These are phyloP conservation scores for Sebastiscus albofasciatus DNA, from an alignment of 2,797 vertebrate species.

Conservation along the genomic window DNA sequence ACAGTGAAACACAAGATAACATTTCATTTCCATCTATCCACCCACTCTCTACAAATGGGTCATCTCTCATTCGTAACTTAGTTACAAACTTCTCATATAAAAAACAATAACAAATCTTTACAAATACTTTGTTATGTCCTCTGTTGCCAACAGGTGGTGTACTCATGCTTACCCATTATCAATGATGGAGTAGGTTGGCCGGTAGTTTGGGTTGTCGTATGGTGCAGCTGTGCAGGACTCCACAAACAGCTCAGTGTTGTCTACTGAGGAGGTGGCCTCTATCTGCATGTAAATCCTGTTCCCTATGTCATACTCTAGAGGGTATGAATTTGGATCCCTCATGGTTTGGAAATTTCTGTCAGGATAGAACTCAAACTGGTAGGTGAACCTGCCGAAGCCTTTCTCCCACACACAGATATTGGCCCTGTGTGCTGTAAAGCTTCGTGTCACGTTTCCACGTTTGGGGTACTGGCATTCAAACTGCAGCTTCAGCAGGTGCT, in stretches of 20 bases:
- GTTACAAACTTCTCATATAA: not conserved
- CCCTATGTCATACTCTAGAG: constrained; percentile 60
- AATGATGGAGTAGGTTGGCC: constrained; percentile 72
- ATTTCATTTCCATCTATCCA: not conserved
- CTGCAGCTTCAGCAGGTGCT: constrained; percentile 60
- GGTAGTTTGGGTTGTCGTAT: constrained; percentile 71
- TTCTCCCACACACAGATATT: constrained; percentile 63
- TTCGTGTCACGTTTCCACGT: constrained; percentile 53
- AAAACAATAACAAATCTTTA: not conserved
- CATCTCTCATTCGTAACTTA: not conserved
- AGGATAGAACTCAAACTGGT: constrained; percentile 74
- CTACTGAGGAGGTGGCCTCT: constrained; percentile 59
- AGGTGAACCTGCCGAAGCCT: constrained; percentile 76
- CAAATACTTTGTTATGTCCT: not conserved
- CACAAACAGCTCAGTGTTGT: constrained; percentile 76
- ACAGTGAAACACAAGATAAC: not conserved
- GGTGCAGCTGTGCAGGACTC: constrained; percentile 78
- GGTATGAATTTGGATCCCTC: constrained; percentile 57
- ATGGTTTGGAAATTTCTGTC: constrained; percentile 10
- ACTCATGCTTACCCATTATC: constrained; percentile 66
- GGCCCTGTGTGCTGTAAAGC: constrained; percentile 61
- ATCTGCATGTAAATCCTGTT: constrained; percentile 76
- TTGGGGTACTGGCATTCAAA: constrained; percentile 79
- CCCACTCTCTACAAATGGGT: not conserved
- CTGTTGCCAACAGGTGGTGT: not conserved